Evolutionary conservation across 2,113 vertebrate genomes (phyloP).

Genomic region (Marmota monax): DNA sequence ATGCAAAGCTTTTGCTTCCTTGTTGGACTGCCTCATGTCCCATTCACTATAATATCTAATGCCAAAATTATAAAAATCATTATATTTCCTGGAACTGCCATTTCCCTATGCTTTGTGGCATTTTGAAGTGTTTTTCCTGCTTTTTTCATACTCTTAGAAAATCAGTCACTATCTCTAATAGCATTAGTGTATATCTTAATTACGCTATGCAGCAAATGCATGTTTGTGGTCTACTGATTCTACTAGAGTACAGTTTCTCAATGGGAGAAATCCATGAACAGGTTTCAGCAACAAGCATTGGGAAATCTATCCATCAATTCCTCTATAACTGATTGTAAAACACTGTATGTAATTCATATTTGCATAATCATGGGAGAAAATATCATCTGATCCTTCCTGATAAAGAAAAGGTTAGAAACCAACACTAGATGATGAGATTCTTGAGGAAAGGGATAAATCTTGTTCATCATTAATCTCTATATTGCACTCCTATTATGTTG

Average conservation of each 20-base stretch:
- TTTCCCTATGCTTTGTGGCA: background rate
- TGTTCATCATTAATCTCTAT: conserved; percentile 21
- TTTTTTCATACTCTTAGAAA: background rate
- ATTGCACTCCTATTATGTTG: background rate
- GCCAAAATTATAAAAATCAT: background rate
- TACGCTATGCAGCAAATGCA: background rate
- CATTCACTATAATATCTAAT: background rate
- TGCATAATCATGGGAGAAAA: background rate
- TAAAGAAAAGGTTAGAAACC: background rate
- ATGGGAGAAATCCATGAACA: background rate
- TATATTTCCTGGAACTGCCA: background rate
- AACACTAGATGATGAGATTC: background rate
- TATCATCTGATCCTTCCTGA: background rate
- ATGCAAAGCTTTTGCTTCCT: background rate
- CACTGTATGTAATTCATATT: background rate
- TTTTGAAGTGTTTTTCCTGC: background rate
- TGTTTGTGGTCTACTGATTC: background rate
- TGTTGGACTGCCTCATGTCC: background rate
- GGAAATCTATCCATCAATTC: background rate
- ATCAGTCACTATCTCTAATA: background rate
- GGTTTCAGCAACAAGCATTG: background rate
- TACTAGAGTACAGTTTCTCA: conserved; percentile 12
- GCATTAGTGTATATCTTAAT: background rate
- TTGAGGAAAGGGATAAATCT: background rate
- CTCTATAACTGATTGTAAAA: conserved; percentile 32